phyloP scores from a whole-genome alignment of 2,888 invertebrate genomes.

The Ornithoptera priamus region DNA sequence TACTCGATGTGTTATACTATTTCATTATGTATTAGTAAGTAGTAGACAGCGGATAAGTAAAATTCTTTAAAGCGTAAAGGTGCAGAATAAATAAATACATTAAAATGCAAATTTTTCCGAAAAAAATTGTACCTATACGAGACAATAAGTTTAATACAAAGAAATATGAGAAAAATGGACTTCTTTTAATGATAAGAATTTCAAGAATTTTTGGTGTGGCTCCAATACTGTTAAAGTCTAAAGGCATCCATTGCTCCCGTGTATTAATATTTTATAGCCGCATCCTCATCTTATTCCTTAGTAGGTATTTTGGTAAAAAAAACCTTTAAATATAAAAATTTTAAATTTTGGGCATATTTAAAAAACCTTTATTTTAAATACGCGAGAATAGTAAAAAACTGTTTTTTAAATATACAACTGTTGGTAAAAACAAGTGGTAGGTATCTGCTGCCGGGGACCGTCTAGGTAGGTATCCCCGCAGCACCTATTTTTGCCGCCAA shows the following conservation, averaged over 20 bases:
- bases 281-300: neutral
- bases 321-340: neutral
- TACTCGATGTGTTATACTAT: neutral
- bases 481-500: no score
- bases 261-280: constrained; percentile 3
- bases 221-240: neutral
- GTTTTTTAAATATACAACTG: no score
- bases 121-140: neutral
- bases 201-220: constrained; percentile 12
- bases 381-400: no score
- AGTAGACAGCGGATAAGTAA: neutral
- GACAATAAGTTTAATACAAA: neutral
- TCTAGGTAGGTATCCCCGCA: no score
- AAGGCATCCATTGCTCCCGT: neutral
- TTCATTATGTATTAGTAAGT: neutral
- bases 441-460: no score
- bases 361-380: no score
- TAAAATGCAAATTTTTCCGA: neutral
- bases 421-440: no score
- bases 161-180: neutral
- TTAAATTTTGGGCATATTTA: no score
- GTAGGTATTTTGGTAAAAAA: neutral
- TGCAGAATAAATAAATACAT: neutral
- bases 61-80: neutral
- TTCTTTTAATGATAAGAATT: neutral